Base-by-base conservation (phyloP, 1,140 invertebrate genomes). In the Cotesia glomerata region DNA sequence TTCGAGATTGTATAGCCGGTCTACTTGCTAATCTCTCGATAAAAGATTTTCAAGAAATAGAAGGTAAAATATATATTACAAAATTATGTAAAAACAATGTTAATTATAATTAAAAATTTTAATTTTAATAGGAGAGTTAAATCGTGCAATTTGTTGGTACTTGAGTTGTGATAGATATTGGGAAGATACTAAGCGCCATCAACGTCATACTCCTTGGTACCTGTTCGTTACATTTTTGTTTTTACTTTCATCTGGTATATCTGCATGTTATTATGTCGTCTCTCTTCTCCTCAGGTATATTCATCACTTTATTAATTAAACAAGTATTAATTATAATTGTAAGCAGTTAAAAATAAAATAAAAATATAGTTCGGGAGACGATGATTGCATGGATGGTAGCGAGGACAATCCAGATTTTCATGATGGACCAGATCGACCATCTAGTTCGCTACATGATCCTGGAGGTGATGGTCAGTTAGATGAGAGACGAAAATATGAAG, bases 131-230 rank as follows among this genome's bases (percentile, higher is more conserved):
- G 95, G 94, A 80, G 93, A 95, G 80, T 89, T 97, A 82, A 94
- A 95, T 81, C 91, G 93, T 78, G 94, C 93, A 8, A 91, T 97
- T 62, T 97, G 95, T 83, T 96, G 95, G 91, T 97, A 95, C 85
- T 87, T 97, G 75, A 95, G 94, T 70, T 97, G 96, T 83, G 94
- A 96, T 81, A 91, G 93, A 61, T 97, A 96, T 85, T 96, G 94
- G 94, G 93, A 95, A 83, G 94, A 95, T 82, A 91, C 93, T 4
- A 91, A 91, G 73, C 89, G 91, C 65, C 91, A 93, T 76, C 89
- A 92, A 18, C 88, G 92, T 73, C 91, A 91, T 72, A 95, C 95
- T 82, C 93, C 94, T 9, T 95, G 94, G 93, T 92, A 92, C 67
- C 85, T 92, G 51, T 85, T 92, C 69, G 88, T 94, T 54, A 91